phyloP scores from a whole-genome alignment of 2,113 vertebrate species.

The Enhydra lutris region DNA sequence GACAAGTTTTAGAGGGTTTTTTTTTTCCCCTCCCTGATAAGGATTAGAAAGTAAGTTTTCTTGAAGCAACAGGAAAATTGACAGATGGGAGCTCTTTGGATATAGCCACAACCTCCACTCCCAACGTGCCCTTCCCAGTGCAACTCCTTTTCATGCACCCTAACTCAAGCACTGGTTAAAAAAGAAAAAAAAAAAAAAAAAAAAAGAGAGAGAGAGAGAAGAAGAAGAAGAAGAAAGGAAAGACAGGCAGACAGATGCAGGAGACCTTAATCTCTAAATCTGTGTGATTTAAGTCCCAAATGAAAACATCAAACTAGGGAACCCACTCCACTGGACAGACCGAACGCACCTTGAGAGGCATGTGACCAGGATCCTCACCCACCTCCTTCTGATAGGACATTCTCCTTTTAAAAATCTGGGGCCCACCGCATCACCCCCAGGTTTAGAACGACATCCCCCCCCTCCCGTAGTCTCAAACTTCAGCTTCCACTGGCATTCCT shows the following conservation, averaged over 20 bases:
- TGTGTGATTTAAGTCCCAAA: neutral
- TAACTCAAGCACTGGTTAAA: neutral
- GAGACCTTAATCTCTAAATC: neutral
- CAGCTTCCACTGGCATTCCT: neutral
- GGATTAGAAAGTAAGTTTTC: conserved; percentile 22
- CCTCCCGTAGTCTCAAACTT: neutral
- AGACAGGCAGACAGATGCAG: neutral
- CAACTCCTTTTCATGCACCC: neutral
- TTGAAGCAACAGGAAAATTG: neutral
- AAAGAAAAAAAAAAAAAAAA: neutral
- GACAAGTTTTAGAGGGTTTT: neutral
- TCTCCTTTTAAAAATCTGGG: neutral
- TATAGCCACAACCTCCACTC: neutral
- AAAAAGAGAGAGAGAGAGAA: too few relatives aligned
- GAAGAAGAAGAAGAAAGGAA: neutral
- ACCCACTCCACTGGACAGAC: neutral
- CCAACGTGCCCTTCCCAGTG: neutral
- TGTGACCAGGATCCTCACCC: neutral
- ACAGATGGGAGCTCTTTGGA: neutral
- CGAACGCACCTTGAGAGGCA: neutral
- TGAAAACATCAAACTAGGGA: neutral
- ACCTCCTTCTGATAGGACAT: neutral
- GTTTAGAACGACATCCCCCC: neutral
- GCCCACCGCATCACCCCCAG: neutral
- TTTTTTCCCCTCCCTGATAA: neutral